Evolutionary conservation across 1,140 invertebrate species (phyloP), one percentile per base, ranked within the genome.

Genomic region (Drosophila carrolli): DNA sequence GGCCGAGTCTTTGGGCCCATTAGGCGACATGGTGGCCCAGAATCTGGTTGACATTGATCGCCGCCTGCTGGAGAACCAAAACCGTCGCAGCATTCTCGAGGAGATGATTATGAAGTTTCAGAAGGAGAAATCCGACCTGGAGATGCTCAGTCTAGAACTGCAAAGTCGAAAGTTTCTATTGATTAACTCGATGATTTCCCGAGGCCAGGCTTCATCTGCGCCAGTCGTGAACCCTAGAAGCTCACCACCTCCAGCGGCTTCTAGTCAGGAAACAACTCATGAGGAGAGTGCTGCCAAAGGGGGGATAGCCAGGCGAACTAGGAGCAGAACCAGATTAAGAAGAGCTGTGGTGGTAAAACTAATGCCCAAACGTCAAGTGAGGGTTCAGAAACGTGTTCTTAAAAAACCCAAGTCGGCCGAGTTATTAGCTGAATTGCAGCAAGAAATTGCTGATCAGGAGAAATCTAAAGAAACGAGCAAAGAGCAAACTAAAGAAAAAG

Each of bases 21-120:
- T 53, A 14, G 57, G 38, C 5, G 78, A 81, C 5, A 51, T 68
- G 1, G 58, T 91, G 16, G 54, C 67, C 4, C 75, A 85, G 7
- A 86, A 63, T 58, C 38, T 92, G 19, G 58, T 78, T 6, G 91
- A 92, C 41, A 84, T 90, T 11, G 91, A 92, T 82, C 61, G 86
- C 0, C 85, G 81, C 6, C 38, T 92, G 14, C 50, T 91, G 60
- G 90, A 92, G 38, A 73, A 91, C 29, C 81, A 90, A 16, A 90
- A 79, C 47, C 83, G 90, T 4, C 91, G 91, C 46, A 78, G 66
- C 38, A 79, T 81, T 46, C 67, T 92, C n/a, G 90, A 92, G 19
- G 88, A 91, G 37, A 92, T 91, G 80, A 91, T 92, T 13, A 43
- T 81, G 35, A 91, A 92, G 40, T 78, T 91, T 37, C 91, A 92